Evolutionary conservation across 2,888 invertebrate genomes (phyloP), one percentile per base, ranked within the genome.

Genomic region (Alloplasta piceator): DNA sequence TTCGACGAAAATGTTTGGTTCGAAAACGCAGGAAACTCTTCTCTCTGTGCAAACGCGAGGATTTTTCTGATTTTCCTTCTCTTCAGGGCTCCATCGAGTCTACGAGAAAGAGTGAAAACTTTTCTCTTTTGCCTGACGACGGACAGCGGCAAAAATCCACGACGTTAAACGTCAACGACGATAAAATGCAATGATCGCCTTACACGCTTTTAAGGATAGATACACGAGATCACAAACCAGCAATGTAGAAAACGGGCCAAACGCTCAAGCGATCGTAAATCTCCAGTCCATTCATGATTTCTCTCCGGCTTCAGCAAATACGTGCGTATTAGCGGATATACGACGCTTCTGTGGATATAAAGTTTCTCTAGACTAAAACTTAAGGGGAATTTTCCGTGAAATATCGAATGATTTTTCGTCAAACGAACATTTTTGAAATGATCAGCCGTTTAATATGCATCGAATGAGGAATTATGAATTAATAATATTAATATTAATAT

Each of bases 221-320:
- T 52, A 71, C 60, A 14, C 36, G 60, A 58, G 50, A 72, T 41
- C 72, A 61, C 52, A 50, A n/a, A 72, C 52, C 16, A 76, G 72
- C 72, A 78, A 81, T 3, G 26, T 83, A 81, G 83, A 83, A 83
- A 83, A 81, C 76, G 71, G 72, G 78, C 73, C 68, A 75, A 73
- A 26, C 58, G 72, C 64, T 68, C 56, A 67, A 63, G 60, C 55
- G 83, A 80, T 83, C 84, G 82, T 82, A 84, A 83, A 83, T 79
- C 81, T 81, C 26, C 74, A 84, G 80, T 82, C 26, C 83, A 84
- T 84, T 83, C 78, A 82, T 84, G 83, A 84, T 84, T 84, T 84
- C 84, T 83, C 84, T 82, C 56, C 72, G 66, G 26, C 26, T 26
- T 2, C 3, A 26, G 26, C 26, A 26, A 26, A 26, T 43, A 63